These are phyloP conservation scores for Orestias chungarensis DNA, from an alignment of 2,797 vertebrate genomes.

Conservation along the genomic window DNA sequence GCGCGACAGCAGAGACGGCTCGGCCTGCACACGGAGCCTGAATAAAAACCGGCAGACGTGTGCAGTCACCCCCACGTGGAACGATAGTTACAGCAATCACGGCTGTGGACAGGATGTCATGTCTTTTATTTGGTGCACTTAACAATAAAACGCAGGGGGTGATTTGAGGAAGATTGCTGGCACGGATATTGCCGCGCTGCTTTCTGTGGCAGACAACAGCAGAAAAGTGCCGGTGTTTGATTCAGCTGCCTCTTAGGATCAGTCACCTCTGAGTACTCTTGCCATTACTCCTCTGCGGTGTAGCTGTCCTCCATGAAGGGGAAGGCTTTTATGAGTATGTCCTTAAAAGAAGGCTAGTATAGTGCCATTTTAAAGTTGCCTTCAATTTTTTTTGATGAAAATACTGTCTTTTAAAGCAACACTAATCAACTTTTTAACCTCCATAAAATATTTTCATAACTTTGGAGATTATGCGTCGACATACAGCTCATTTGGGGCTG, in stretches of 20 bases:
- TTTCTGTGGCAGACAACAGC: background rate
- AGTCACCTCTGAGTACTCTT: background rate
- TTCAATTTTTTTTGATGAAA: too few species aligned
- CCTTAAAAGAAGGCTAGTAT: too few species aligned
- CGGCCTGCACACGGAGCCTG: constrained; percentile 10
- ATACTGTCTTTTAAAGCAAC: too few species aligned
- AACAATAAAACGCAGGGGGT: background rate
- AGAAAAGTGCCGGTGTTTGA: constrained; percentile 1
- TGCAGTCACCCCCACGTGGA: background rate
- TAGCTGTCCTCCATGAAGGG: background rate
- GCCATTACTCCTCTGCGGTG: background rate
- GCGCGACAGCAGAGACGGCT: constrained; percentile 50
- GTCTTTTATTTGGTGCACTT: background rate
- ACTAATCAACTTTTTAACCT: too few species aligned
- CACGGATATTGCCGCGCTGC: background rate
- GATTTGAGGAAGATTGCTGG: background rate
- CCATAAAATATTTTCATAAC: too few species aligned
- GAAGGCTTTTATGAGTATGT: background rate
- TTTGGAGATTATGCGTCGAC: too few species aligned
- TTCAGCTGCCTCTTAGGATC: background rate
- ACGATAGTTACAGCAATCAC: background rate
- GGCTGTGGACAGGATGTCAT: background rate
- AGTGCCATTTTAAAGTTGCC: too few species aligned
- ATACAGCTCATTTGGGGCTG: too few species aligned
- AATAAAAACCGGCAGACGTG: too few species aligned